Evolutionary conservation across 2,888 invertebrate genomes (phyloP).

Genomic region (Rhagium mordax): DNA sequence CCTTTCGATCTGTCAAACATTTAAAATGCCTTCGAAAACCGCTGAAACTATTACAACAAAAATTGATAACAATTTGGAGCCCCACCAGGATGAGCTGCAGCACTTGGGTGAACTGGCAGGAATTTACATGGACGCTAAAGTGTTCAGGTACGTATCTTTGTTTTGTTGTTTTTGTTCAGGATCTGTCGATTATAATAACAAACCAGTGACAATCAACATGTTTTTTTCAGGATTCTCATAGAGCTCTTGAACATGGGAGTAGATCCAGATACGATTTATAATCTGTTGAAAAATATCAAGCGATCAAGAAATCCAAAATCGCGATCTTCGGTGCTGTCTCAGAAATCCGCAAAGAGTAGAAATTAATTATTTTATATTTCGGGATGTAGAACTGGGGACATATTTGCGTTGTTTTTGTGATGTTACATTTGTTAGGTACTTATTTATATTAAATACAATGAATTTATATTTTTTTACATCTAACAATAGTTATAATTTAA

Average conservation of each 20-base stretch:
- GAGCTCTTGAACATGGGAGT: conserved; percentile 60
- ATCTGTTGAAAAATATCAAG: conserved; percentile 54
- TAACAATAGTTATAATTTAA: too few species aligned
- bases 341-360: conserved; percentile 35
- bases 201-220: conserved; percentile 25
- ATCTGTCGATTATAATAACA: background rate
- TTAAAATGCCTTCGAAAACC: conserved; percentile 31
- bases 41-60: conserved; percentile 34
- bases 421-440: too few species aligned
- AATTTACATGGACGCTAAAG: conserved; percentile 56
- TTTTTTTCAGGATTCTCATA: conserved; percentile 54
- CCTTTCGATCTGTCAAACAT: conserved; percentile 3
- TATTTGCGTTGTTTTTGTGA: too few species aligned
- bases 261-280: conserved; percentile 56
- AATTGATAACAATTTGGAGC: conserved; percentile 45
- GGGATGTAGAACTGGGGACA: too few species aligned
- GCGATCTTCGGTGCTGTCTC: conserved; percentile 36
- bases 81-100: conserved; percentile 59
- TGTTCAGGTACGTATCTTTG: conserved; percentile 51
- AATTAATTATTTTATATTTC: conserved; percentile 3
- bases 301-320: conserved; percentile 45
- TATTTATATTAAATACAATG: too few species aligned
- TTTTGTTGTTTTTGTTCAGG: too few species aligned
- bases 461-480: too few species aligned
- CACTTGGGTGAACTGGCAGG: conserved; percentile 58